A percentile compares a stretch with the other conserved stretches of the same genome.
phyloP scores from a whole-genome alignment of 2,113 vertebrate genomes.

The Nibea coibor region DNA sequence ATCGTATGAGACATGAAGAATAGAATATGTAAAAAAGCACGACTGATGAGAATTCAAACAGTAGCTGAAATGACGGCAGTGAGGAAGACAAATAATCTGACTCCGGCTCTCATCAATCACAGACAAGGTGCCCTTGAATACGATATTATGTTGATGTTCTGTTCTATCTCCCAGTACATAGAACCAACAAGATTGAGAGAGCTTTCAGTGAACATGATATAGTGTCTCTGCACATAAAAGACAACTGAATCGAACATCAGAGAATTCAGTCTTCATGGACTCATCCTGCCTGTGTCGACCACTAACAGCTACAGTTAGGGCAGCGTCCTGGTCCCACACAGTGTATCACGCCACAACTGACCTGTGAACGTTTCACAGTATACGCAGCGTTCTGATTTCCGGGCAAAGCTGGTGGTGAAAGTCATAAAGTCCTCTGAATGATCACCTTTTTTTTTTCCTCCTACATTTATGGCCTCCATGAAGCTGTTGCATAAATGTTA shows the following conservation, averaged over 20 bases:
- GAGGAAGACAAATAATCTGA: slow-evolving; percentile 25
- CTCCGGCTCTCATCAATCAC: slow-evolving; percentile 33
- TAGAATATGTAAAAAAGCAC: not conserved
- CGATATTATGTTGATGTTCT: slow-evolving; percentile 21
- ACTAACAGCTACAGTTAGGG: not conserved
- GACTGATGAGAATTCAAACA: not conserved
- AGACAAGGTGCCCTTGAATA: slow-evolving; percentile 53
- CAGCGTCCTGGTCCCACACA: not conserved
- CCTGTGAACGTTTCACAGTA: not conserved
- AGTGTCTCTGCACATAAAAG: not conserved
- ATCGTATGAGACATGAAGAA: not conserved
- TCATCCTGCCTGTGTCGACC: not conserved
- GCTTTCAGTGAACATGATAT: not conserved
- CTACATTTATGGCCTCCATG: slow-evolving; percentile 28
- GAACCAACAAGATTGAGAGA: slow-evolving; percentile 25
- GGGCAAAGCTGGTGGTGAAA: slow-evolving; percentile 7
- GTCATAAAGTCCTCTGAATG: slow-evolving; percentile 25
- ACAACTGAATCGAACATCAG: slow-evolving; percentile 14
- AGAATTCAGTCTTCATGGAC: slow-evolving; percentile 19
- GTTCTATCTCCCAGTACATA: not conserved
- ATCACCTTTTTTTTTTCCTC: slow-evolving; percentile 4
- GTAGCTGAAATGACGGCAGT: not conserved
- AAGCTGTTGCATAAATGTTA: slow-evolving; percentile 31
- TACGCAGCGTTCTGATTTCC: slow-evolving; percentile 7
- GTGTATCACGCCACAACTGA: not conserved